Conservation (phyloP, 1,140 invertebrate genomes). For the Drosophila melanogaster region Release_6_plus_ISO1_MT NT_037436.4:376501-377000, state of each 20-base stretch:
- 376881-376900: slow-evolving; percentile 21
- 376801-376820: slow-evolving; percentile 70
- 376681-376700: neutral
- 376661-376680: slow-evolving; percentile 85
- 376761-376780: slow-evolving; percentile 38
- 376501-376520: slow-evolving; percentile 93
- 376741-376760: slow-evolving; percentile 48
- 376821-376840: slow-evolving; percentile 27
- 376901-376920: slow-evolving; percentile 48
- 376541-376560: slow-evolving; percentile 88
- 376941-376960: slow-evolving; percentile 77
- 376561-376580: slow-evolving; percentile 86
- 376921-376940: slow-evolving; percentile 44
- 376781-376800: slow-evolving; percentile 39
- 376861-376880: slow-evolving; percentile 79
- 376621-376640: slow-evolving; percentile 94
- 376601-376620: slow-evolving; percentile 90
- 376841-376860: slow-evolving; percentile 55
- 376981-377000: slow-evolving; percentile 69
- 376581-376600: slow-evolving; percentile 85
- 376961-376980: slow-evolving; percentile 73
- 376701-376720: slow-evolving; percentile 7
- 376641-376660: slow-evolving; percentile 93
- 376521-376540: slow-evolving; percentile 97
- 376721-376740: slow-evolving; percentile 51